These are phyloP conservation scores for Orius insidiosus DNA, from an alignment of 1,140 invertebrate species.

Conservation along the genomic window DNA sequence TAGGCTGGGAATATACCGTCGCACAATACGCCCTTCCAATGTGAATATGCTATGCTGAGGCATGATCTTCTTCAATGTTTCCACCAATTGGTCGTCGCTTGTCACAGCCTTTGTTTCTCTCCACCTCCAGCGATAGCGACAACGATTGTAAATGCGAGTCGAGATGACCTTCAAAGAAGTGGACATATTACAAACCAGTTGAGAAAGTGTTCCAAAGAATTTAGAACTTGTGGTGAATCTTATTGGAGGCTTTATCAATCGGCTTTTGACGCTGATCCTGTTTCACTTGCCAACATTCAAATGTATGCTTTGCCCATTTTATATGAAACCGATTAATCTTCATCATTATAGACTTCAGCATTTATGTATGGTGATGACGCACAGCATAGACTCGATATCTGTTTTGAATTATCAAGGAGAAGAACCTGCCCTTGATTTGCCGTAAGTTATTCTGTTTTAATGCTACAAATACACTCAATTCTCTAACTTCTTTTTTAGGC, in stretches of 20 bases:
- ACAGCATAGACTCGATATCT: conserved; percentile 51
- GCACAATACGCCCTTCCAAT: conserved; percentile 53
- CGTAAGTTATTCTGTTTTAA: conserved; percentile 16
- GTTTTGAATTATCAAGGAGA: conserved; percentile 30
- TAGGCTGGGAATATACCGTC: conserved; percentile 48
- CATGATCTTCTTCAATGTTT: conserved; percentile 61
- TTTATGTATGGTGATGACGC: conserved; percentile 52
- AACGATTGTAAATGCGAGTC: conserved; percentile 53
- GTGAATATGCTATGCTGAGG: conserved; percentile 55
- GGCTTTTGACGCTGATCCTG: conserved; percentile 82
- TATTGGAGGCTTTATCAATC: conserved; percentile 75
- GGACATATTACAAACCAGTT: conserved; percentile 68
- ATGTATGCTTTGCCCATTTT: conserved; percentile 38
- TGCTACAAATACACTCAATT: conserved; percentile 14
- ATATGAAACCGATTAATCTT: neutral
- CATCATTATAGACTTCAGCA: conserved; percentile 44
- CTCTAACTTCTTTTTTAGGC: conserved; percentile 13
- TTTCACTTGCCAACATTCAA: conserved; percentile 61
- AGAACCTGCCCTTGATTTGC: conserved; percentile 30
- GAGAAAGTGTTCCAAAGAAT: conserved; percentile 55
- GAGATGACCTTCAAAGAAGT: conserved; percentile 67
- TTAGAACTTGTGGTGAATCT: conserved; percentile 52
- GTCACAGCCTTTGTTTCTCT: conserved; percentile 68
- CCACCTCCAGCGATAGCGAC: conserved; percentile 83
- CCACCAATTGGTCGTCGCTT: conserved; percentile 54